Conservation (phyloP, 2,113 vertebrate genomes). For the Hydrolagus affinis region DNA sequence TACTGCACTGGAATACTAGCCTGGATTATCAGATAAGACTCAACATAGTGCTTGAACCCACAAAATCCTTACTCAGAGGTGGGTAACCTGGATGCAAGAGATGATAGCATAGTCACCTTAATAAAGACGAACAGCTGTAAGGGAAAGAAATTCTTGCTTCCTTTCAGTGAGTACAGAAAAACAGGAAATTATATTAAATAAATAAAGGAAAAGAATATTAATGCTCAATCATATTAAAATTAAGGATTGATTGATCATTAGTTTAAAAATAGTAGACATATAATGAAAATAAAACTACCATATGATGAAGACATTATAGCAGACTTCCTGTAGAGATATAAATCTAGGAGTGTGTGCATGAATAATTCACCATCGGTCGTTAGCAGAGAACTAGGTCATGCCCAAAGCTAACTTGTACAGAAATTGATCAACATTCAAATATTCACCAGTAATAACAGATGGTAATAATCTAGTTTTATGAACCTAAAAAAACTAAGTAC, state of each 20-base stretch:
- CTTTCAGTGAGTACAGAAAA: neutral
- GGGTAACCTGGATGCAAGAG: too few relatives aligned
- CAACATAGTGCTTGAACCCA: too few relatives aligned
- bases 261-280: neutral
- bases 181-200: neutral
- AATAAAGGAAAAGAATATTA: neutral
- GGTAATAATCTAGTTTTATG: neutral
- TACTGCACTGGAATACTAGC: too few relatives aligned
- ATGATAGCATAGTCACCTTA: too few relatives aligned
- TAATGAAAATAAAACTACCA: slow-evolving; percentile 8
- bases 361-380: slow-evolving; percentile 11
- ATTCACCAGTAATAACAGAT: slow-evolving; percentile 12
- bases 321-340: neutral
- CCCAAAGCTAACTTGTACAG: slow-evolving; percentile 14
- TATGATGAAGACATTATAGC: slow-evolving; percentile 11
- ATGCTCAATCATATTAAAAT: neutral
- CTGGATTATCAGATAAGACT: too few relatives aligned
- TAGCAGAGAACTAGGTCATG: slow-evolving; percentile 21
- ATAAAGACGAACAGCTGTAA: neutral
- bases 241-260: neutral
- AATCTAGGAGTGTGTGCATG: neutral
- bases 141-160: neutral
- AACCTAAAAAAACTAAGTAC: slow-evolving; percentile 1
- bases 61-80: too few relatives aligned
- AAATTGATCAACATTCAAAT: slow-evolving; percentile 16